Percentiles rank a stretch among this genome's conserved stretches.
phyloP scores from a whole-genome alignment of 2,797 vertebrate genomes.

The Gobio occitaniae region DNA sequence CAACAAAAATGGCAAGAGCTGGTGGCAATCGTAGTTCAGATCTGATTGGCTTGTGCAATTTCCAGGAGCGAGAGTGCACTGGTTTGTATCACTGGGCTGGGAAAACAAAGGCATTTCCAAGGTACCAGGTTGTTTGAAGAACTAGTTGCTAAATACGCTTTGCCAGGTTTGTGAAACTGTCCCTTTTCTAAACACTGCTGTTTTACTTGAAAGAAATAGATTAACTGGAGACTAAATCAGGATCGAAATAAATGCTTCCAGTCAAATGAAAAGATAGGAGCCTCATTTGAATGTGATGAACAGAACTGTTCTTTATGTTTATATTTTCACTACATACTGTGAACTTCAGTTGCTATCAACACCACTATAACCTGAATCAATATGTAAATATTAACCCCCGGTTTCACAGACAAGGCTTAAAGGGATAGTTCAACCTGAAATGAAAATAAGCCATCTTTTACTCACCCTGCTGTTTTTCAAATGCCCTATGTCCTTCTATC shows the following conservation, averaged over 20 bases:
- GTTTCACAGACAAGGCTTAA: too few relatives aligned
- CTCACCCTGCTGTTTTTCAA: too few relatives aligned
- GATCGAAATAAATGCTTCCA: background rate
- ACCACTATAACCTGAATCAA: background rate
- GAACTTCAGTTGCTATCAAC: background rate
- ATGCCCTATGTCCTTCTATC: too few relatives aligned
- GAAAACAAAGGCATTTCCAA: background rate
- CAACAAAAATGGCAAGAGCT: constrained; percentile 5
- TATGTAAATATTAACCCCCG: background rate
- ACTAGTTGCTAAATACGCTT: background rate
- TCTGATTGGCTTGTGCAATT: constrained; percentile 1
- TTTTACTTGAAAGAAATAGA: background rate
- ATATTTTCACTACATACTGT: background rate
- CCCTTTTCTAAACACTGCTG: background rate
- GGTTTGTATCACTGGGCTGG: background rate
- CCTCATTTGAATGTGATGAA: background rate
- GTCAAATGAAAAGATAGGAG: background rate
- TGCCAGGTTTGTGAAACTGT: background rate
- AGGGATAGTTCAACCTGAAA: too few relatives aligned
- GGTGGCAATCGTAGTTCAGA: background rate
- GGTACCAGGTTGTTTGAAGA: background rate
- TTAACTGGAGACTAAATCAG: background rate
- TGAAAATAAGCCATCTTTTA: too few relatives aligned
- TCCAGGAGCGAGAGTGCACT: background rate
- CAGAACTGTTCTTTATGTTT: background rate